Base-by-base conservation (phyloP, 2,888 invertebrate genomes). In the Cartodere bifasciata region DNA sequence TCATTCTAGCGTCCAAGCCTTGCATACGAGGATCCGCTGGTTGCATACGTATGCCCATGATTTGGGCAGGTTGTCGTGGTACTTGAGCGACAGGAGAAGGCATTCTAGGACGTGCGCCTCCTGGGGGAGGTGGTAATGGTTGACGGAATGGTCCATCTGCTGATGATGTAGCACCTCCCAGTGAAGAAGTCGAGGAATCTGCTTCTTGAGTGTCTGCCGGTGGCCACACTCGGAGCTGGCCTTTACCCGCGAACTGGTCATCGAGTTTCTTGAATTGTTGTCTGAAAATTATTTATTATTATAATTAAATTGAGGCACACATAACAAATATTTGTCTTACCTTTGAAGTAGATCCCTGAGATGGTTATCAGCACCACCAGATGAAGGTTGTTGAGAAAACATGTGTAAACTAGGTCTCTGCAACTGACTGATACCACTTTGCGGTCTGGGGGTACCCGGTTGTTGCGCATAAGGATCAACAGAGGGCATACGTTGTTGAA, bases 331-430 rank as follows among this genome's bases (percentile, higher is more conserved):
- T n/a, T n/a, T n/a, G n/a, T n/a, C n/a, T n/a, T 82, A 83, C 28
- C 82, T 64, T 53, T 86, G 85, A 32, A 88, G 63, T 39, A 88
- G 59, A 53, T 87, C 86, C 15, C 87, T 63, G 24, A 88, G 63
- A 49, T 90, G 88, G 3, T 80, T 66, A 49, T 80, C 80, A 49
- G 76, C 65, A 46, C 72, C 70, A 6, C 34, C 21, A 13, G 23
- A 27, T 13, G 67, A 67, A 17, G 62, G 46, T 64, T 56, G 32
- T 57, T 4, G 51, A 44, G n/a, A 67, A 41, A 55, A 63, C 34
- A 51, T 65, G 60, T 58, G 68, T 40, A 60, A 46, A 34, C 58
- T 15, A 12, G 30, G 30, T 13, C 12, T 31, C 1, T 48, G 48
- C 17, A 49, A 50, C 37, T 51, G 55, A 37, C 47, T 49, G 36